phyloP scores from a whole-genome alignment of 1,140 invertebrate species.

The Hyposmocoma kahamanoa region DNA sequence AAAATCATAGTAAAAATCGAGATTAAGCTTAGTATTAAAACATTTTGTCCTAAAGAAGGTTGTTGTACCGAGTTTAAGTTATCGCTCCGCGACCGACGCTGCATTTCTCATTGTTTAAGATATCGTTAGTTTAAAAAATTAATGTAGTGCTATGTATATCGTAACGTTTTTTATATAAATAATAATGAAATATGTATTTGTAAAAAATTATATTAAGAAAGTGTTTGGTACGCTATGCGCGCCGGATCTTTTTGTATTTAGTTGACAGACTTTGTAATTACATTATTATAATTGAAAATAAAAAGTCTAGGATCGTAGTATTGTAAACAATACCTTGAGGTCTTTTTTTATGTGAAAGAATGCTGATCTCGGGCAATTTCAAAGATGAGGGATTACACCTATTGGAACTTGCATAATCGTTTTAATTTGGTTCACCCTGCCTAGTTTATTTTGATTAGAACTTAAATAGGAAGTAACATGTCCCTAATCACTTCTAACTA shows the following conservation, averaged over 20 bases:
- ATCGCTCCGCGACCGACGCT: conserved; percentile 8
- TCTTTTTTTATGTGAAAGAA: conserved; percentile 65
- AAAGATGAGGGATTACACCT: conserved; percentile 63
- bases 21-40: conserved; percentile 4
- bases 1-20: conserved; percentile 12
- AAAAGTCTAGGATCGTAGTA: conserved; percentile 36
- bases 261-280: conserved; percentile 70
- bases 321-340: conserved; percentile 41
- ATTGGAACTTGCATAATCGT: conserved; percentile 47
- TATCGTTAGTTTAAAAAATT: conserved; percentile 54
- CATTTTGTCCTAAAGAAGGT: neutral
- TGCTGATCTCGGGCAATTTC: conserved; percentile 61
- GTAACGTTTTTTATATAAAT: conserved; percentile 51
- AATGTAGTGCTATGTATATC: conserved; percentile 59
- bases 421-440: no score
- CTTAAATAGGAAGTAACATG: no score
- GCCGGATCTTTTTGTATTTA: conserved; percentile 63
- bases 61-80: neutral
- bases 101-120: conserved; percentile 25
- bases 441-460: no score
- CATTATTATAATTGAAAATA: conserved; percentile 44
- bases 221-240: conserved; percentile 64
- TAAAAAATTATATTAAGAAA: no score
- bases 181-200: conserved; percentile 54
- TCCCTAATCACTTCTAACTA: no score